Percentiles rank a stretch among this genome's conserved stretches.
Evolutionary conservation across 1,140 invertebrate genomes (phyloP).

Genomic region (Papilio helenus): DNA sequence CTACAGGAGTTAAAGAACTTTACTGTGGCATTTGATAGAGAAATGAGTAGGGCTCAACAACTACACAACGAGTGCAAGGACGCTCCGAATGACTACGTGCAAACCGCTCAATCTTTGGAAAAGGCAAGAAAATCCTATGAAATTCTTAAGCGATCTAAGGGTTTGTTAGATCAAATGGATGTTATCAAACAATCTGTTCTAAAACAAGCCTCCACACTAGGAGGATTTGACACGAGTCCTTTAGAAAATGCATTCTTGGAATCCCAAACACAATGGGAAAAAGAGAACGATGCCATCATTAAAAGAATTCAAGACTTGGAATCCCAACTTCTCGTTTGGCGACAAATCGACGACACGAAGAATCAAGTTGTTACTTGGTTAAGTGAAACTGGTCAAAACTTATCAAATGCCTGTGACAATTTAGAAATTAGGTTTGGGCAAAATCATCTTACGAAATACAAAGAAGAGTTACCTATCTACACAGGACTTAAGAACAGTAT

Average conservation of each 20-base stretch:
- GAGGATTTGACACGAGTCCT: conserved; percentile 87
- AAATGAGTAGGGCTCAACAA: conserved; percentile 86
- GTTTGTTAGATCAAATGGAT: conserved; percentile 89
- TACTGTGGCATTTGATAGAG: conserved; percentile 86
- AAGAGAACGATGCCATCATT: conserved; percentile 87
- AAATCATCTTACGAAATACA: conserved; percentile 91
- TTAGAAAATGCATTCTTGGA: conserved; percentile 86
- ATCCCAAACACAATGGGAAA: conserved; percentile 89
- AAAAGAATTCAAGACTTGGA: conserved; percentile 91
- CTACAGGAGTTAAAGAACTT: conserved; percentile 90
- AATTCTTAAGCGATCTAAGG: conserved; percentile 89
- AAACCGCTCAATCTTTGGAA: conserved; percentile 86
- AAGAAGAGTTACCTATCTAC: conserved; percentile 92
- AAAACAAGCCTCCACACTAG: conserved; percentile 89
- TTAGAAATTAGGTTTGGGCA: conserved; percentile 92
- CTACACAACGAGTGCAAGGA: conserved; percentile 84
- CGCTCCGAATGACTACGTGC: conserved; percentile 86
- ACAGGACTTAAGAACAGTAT: conserved; percentile 90
- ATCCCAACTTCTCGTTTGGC: conserved; percentile 95
- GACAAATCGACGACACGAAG: conserved; percentile 93
- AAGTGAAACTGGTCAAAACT: conserved; percentile 88
- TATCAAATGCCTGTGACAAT: conserved; percentile 89
- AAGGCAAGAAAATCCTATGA: conserved; percentile 90
- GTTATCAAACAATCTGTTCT: conserved; percentile 87
- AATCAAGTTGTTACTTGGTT: conserved; percentile 93